phyloP scores from a whole-genome alignment of 1,140 invertebrate species.

The Hylyphantes graminicola region DNA sequence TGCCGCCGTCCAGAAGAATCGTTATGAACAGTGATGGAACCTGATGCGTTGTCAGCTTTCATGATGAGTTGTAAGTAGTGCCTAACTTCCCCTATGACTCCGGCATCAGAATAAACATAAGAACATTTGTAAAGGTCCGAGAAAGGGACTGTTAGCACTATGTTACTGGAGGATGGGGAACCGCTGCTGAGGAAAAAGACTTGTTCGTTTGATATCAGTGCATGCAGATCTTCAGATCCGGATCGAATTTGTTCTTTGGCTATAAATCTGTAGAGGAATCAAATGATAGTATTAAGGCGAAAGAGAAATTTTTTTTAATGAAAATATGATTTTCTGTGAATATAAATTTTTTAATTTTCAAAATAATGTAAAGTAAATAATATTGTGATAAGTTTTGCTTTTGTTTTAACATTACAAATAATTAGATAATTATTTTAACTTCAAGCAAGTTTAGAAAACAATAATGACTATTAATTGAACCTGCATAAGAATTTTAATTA shows the following conservation, averaged over 20 bases:
- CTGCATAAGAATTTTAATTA: too few species aligned
- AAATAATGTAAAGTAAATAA: background rate
- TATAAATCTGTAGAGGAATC: slow-evolving; percentile 74
- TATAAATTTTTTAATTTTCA: too few species aligned
- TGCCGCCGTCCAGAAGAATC: slow-evolving; percentile 35
- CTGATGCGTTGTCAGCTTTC: slow-evolving; percentile 72
- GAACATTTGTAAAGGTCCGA: slow-evolving; percentile 62
- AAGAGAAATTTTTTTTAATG: too few species aligned
- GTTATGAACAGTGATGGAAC: slow-evolving; percentile 45
- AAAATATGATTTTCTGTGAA: too few species aligned
- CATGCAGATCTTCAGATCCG: slow-evolving; percentile 77
- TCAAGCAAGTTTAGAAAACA: too few species aligned
- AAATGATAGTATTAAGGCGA: background rate
- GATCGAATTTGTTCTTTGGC: slow-evolving; percentile 83
- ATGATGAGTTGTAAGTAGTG: slow-evolving; percentile 82
- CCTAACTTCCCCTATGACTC: slow-evolving; percentile 65
- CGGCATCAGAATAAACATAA: slow-evolving; percentile 64
- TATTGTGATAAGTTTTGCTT: background rate
- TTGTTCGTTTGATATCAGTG: slow-evolving; percentile 81
- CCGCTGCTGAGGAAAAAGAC: slow-evolving; percentile 80
- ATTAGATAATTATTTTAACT: too few species aligned
- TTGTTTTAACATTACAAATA: too few species aligned
- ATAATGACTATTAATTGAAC: too few species aligned
- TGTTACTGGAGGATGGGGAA: slow-evolving; percentile 69
- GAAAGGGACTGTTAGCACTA: slow-evolving; percentile 74